Evolutionary conservation across 2,888 invertebrate genomes (phyloP), one percentile per base, ranked within the genome.

Genomic region (Clunio marinus): DNA sequence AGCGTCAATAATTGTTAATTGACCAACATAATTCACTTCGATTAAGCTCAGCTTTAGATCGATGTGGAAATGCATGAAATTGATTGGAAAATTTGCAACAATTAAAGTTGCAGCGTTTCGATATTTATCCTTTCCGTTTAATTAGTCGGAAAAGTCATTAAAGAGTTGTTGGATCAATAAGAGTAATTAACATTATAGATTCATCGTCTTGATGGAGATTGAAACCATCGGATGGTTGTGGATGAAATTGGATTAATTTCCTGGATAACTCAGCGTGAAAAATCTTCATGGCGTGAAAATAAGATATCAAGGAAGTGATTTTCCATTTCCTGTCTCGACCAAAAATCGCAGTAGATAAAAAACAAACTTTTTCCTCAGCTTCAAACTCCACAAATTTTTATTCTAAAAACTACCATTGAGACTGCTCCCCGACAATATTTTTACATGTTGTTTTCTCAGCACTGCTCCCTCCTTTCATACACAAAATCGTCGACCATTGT

Each of bases 301-400:
- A 35, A 41, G 63, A 37, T 63, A 51, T 60, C 20, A 69, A 67
- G 69, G 69, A 69, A 69, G 60, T 45, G 59, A 69, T 69, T 69
- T 69, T 63, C 69, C 67, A 68, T 55, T 60, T 69, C 69, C 69
- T 55, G 69, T 69, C 68, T 67, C 67, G 69, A 60, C 69, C 27
- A 5, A 68, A 20, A 22, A 32, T 58, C 28, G 37, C 25, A n/a
- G 25, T 3, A 46, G 46, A 46, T 10, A 4, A 28, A 58, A 20
- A 58, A 32, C 7, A 32, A 32, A 5, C 2, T 27, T 58, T 58
- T 58, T 55, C 32, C 32, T 32, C 10, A 5, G 32, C 10, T 10
- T 5, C 55, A 55, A 7, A 7, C 55, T n/a, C 51, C 51, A 8
- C 51, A 51, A 51, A 17, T 10, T 2, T 27, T 58, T 7, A 32